Evolutionary conservation across 2,888 invertebrate species (phyloP).

Genomic region (Sturmia bella): DNA sequence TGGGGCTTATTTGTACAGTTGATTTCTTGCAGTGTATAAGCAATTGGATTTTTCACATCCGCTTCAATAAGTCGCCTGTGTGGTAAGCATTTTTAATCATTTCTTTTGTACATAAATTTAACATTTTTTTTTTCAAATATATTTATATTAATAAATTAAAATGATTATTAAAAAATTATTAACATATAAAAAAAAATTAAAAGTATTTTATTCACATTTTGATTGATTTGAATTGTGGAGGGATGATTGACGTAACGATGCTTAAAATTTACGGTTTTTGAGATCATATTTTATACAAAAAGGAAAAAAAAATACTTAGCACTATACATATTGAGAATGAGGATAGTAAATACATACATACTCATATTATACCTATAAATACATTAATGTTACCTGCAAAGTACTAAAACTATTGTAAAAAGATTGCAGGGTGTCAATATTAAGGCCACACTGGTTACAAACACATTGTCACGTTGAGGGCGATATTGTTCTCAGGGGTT

Average conservation of each 20-base stretch:
- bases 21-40: constrained; percentile 16
- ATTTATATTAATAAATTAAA: constrained; percentile 14
- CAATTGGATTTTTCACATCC: constrained; percentile 17
- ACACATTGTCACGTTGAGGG: no score
- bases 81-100: constrained; percentile 71
- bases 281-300: background rate
- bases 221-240: constrained; percentile 37
- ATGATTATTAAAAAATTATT: background rate
- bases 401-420: no score
- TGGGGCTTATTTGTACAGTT: constrained; percentile 25
- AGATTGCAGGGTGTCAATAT: no score
- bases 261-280: constrained; percentile 25
- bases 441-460: no score
- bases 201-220: constrained; percentile 16
- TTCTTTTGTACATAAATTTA: constrained; percentile 33
- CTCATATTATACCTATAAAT: no score
- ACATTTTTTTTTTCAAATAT: constrained; percentile 18
- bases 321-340: no score
- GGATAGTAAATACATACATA: no score
- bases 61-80: constrained; percentile 49
- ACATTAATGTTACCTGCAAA: no score
- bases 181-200: constrained; percentile 35
- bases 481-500: no score
- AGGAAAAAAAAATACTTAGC: constrained; percentile 20
- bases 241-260: constrained; percentile 46